Conservation (phyloP, 2,888 invertebrate species). For the Caprella mutica region DNA sequence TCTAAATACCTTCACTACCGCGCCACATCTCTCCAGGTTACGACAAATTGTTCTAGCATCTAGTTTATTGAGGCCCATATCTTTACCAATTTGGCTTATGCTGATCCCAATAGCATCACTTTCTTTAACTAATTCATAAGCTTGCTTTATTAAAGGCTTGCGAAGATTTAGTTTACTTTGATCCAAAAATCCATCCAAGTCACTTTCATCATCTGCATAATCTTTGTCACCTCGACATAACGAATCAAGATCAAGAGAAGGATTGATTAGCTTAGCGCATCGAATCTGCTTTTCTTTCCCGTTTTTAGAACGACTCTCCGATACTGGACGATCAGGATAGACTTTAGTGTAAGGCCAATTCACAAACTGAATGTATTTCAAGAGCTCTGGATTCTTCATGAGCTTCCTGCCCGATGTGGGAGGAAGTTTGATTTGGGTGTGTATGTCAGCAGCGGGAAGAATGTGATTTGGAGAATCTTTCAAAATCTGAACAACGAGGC, state of each 20-base stretch:
- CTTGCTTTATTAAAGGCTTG: slow-evolving; percentile 45
- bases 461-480: slow-evolving; percentile 47
- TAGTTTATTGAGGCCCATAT: slow-evolving; percentile 36
- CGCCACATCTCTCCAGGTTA: slow-evolving; percentile 42
- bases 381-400: slow-evolving; percentile 46
- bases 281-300: slow-evolving; percentile 41
- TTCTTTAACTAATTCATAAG: slow-evolving; percentile 45
- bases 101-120: slow-evolving; percentile 47
- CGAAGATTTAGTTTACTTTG: slow-evolving; percentile 35
- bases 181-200: slow-evolving; percentile 32
- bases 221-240: slow-evolving; percentile 38
- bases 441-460: slow-evolving; percentile 47
- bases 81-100: slow-evolving; percentile 39
- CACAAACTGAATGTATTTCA: slow-evolving; percentile 38
- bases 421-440: slow-evolving; percentile 43
- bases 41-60: slow-evolving; percentile 39
- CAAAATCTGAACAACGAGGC: slow-evolving; percentile 48
- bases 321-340: slow-evolving; percentile 48
- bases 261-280: slow-evolving; percentile 48
- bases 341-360: slow-evolving; percentile 47
- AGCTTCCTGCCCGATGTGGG: slow-evolving; percentile 44
- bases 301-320: slow-evolving; percentile 47
- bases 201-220: slow-evolving; percentile 39
- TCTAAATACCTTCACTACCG: slow-evolving; percentile 46
- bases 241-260: slow-evolving; percentile 46